These are phyloP conservation scores for Scomber colias DNA, from an alignment of 2,113 vertebrate genomes.

Conservation along the genomic window DNA sequence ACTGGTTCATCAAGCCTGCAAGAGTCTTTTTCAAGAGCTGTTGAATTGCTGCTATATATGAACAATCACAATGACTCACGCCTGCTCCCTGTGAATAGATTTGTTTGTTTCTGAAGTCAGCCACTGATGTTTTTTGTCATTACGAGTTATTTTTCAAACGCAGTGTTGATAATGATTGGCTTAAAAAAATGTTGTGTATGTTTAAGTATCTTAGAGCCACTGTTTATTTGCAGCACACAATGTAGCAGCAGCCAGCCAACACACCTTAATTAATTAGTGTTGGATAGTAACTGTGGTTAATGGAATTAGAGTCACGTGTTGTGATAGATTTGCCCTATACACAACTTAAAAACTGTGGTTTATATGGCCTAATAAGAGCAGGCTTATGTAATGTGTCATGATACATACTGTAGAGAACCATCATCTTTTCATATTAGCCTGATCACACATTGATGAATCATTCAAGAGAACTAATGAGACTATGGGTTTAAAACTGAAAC, in stretches of 20 bases:
- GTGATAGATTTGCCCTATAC: not conserved
- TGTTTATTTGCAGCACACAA: conserved; percentile 25
- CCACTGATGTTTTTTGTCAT: conserved; percentile 1
- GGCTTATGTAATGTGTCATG: not conserved
- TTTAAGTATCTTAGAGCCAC: not conserved
- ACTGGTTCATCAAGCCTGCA: conserved; percentile 74
- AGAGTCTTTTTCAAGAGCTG: conserved; percentile 65
- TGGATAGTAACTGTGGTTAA: conserved; percentile 18
- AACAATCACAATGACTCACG: conserved; percentile 70
- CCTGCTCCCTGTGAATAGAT: conserved; percentile 38
- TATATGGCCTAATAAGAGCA: not conserved
- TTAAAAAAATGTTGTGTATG: not conserved
- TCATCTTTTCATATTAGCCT: conserved; percentile 16
- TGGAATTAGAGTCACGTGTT: not conserved
- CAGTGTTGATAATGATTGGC: conserved; percentile 3
- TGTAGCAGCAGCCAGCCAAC: conserved; percentile 8
- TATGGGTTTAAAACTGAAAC: conserved; percentile 15
- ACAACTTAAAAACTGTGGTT: not conserved
- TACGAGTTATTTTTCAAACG: not conserved
- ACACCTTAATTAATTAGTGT: conserved; percentile 15
- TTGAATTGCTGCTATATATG: conserved; percentile 69
- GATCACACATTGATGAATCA: conserved; percentile 21
- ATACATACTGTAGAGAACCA: not conserved
- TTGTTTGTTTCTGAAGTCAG: conserved; percentile 33
- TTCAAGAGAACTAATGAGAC: conserved; percentile 6